Conservation (phyloP, 1,140 invertebrate genomes). For the Anagrus nilaparvatae region DNA sequence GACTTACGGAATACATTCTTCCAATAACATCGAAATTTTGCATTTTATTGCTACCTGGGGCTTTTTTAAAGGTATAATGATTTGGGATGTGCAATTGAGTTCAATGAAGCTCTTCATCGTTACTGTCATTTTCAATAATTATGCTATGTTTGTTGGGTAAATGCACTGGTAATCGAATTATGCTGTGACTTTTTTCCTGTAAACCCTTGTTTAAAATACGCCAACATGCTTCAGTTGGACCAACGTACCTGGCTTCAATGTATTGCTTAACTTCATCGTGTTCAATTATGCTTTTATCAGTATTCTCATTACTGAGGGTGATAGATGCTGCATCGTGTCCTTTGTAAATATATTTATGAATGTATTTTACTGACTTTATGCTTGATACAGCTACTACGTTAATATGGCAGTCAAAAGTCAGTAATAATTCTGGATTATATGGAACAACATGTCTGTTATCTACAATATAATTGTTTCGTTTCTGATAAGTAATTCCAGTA, state of each 20-base stretch:
- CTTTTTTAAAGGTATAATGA: too few relatives aligned
- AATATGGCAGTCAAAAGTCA: not conserved
- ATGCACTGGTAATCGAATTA: not conserved
- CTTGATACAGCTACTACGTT: not conserved
- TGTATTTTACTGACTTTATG: not conserved
- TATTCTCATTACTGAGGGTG: slow-evolving; percentile 2
- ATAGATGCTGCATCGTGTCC: not conserved
- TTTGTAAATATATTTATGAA: not conserved
- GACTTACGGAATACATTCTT: too few relatives aligned
- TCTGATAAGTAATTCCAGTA: not conserved
- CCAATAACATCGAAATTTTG: too few relatives aligned
- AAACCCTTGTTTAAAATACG: not conserved
- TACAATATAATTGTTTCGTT: not conserved
- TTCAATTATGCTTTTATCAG: not conserved
- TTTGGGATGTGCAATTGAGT: too few relatives aligned
- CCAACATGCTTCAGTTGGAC: not conserved
- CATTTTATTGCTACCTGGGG: too few relatives aligned
- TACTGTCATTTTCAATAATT: not conserved
- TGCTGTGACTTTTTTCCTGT: not conserved
- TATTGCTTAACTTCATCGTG: not conserved
- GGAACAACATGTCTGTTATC: slow-evolving; percentile 4
- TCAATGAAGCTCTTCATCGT: too few relatives aligned
- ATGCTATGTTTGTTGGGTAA: not conserved
- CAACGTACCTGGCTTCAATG: not conserved
- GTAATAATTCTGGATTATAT: not conserved